These are phyloP conservation scores for Yponomeuta evonymella DNA, from an alignment of 2,888 invertebrate species.

Conservation along the genomic window DNA sequence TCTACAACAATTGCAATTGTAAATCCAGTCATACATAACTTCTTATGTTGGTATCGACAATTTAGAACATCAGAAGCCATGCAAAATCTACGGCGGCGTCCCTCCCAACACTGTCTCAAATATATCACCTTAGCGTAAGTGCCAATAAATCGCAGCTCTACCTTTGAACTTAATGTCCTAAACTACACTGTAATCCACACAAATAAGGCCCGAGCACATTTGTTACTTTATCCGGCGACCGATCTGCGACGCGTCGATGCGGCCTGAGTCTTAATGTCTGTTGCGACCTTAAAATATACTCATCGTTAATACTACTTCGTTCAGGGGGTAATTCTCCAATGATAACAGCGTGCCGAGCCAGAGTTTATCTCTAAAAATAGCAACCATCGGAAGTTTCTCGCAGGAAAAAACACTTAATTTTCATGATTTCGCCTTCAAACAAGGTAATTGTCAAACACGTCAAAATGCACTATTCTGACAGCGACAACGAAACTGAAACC, in stretches of 20 bases:
- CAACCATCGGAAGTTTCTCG: too few species aligned
- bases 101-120: neutral
- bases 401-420: too few species aligned
- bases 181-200: slow-evolving; percentile 7
- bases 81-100: neutral
- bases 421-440: too few species aligned
- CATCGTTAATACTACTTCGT: neutral
- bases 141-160: neutral
- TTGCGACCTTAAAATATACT: neutral
- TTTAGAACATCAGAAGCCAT: too few species aligned
- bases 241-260: slow-evolving; percentile 6
- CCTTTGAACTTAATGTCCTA: slow-evolving; percentile 12
- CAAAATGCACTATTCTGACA: too few species aligned
- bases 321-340: neutral
- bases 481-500: too few species aligned
- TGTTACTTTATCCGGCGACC: slow-evolving; percentile 5
- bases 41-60: too few species aligned
- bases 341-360: too few species aligned
- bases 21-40: too few species aligned
- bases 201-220: slow-evolving; percentile 10
- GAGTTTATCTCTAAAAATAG: too few species aligned
- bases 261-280: neutral
- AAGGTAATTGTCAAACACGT: too few species aligned
- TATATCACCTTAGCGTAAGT: neutral
- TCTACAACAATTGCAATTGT: too few species aligned